A percentile compares a stretch with the other conserved stretches of the same genome.
These are phyloP conservation scores for Agrotis exclamationis DNA, from an alignment of 2,888 invertebrate species.

Conservation along the genomic window DNA sequence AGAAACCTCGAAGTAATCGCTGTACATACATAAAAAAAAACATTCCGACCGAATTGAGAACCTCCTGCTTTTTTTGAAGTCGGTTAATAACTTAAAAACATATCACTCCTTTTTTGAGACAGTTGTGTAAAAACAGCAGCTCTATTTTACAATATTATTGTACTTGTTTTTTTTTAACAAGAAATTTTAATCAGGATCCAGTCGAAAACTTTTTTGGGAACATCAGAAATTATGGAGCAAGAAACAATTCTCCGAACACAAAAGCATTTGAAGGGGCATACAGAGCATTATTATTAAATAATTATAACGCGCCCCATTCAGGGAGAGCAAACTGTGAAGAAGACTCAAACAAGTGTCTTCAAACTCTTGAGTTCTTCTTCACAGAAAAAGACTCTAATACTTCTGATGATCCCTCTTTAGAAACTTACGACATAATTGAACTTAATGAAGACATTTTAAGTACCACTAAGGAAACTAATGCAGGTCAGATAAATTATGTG, in stretches of 20 bases:
- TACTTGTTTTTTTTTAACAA: too few relatives aligned
- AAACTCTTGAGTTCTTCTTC: slow-evolving; percentile 10
- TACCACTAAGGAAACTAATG: background rate
- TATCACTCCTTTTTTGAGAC: too few relatives aligned
- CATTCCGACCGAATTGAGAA: too few relatives aligned
- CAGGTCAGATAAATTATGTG: slow-evolving; percentile 31
- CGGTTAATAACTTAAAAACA: too few relatives aligned
- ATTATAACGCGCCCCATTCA: slow-evolving; percentile 25
- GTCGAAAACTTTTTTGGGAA: slow-evolving; percentile 10
- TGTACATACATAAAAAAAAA: too few relatives aligned
- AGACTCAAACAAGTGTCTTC: slow-evolving; percentile 15
- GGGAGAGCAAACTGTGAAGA: slow-evolving; percentile 19
- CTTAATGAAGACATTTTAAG: background rate
- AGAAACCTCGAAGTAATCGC: too few relatives aligned
- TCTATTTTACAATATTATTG: too few relatives aligned
- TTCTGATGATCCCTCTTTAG: slow-evolving; percentile 9
- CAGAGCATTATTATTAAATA: slow-evolving; percentile 13
- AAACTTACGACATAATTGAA: background rate
- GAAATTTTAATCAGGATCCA: slow-evolving; percentile 12
- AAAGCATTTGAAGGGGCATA: background rate
- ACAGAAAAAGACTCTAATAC: background rate
- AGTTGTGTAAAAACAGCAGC: too few relatives aligned
- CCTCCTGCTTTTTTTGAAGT: too few relatives aligned
- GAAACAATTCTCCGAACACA: background rate
- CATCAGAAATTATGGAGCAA: slow-evolving; percentile 7